These are phyloP conservation scores for Epinephelus moara DNA, from an alignment of 2,113 vertebrate species.

Conservation along the genomic window DNA sequence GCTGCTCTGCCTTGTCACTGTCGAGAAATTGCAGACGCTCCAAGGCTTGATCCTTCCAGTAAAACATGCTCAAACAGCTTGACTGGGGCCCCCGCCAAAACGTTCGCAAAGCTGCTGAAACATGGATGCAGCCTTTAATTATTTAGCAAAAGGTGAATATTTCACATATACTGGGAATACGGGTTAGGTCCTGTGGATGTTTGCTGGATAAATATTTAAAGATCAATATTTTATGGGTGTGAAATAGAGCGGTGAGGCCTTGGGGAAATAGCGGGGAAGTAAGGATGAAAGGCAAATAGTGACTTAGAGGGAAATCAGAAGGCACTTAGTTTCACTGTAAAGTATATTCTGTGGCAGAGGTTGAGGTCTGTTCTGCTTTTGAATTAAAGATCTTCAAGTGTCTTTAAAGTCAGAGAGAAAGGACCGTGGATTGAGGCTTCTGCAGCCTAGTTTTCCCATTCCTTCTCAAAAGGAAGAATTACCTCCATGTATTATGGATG, in stretches of 20 bases:
- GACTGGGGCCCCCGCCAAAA: conserved; percentile 1
- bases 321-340: not conserved
- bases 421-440: not conserved
- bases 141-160: conserved; percentile 74
- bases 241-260: conserved; percentile 31
- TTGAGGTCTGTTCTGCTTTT: conserved; percentile 26
- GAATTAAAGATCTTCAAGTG: conserved; percentile 21
- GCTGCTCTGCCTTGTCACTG: conserved; percentile 36
- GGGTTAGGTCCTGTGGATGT: conserved; percentile 64
- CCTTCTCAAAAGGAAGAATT: conserved; percentile 23
- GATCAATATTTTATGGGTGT: conserved; percentile 67
- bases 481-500: conserved; percentile 38
- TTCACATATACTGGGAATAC: conserved; percentile 58
- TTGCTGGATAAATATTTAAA: conserved; percentile 80
- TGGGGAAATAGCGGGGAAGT: conserved; percentile 24
- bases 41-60: conserved; percentile 26
- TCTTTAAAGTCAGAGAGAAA: conserved; percentile 16
- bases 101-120: conserved; percentile 41
- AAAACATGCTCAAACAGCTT: conserved; percentile 33
- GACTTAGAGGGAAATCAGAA: conserved; percentile 44
- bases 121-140: conserved; percentile 64
- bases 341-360: conserved; percentile 20
- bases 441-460: conserved; percentile 9
- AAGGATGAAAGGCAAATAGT: conserved; percentile 51
- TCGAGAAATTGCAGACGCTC: conserved; percentile 18